phyloP scores from a whole-genome alignment of 2,888 invertebrate species.

The Mayetiola destructor region DNA sequence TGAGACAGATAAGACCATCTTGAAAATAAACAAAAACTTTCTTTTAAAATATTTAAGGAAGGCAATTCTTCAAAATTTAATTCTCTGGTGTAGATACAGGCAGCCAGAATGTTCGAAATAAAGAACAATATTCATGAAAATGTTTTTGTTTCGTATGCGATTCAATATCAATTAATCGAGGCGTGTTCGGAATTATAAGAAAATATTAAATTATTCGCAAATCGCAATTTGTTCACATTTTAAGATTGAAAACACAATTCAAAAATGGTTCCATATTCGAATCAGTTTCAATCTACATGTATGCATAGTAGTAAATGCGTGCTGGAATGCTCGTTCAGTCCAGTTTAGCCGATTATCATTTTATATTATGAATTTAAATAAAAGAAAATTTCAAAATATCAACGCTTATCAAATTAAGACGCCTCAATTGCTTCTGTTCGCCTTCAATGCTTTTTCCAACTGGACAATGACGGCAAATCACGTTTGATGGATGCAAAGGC shows the following conservation, averaged over 20 bases:
- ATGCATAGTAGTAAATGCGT: no score
- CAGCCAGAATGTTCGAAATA: background rate
- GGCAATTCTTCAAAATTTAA: background rate
- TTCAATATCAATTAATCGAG: background rate
- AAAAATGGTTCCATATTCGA: background rate
- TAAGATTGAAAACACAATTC: background rate
- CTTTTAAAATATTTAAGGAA: background rate
- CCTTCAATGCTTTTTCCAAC: background rate
- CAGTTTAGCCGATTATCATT: background rate
- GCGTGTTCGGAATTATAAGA: background rate
- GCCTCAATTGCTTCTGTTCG: background rate
- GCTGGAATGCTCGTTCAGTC: no score
- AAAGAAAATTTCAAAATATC: background rate
- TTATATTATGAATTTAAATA: slow-evolving; percentile 6
- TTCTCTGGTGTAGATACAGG: background rate
- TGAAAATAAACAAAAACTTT: background rate
- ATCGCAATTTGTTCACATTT: slow-evolving; percentile 4
- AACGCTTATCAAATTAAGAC: background rate
- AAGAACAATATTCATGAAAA: background rate
- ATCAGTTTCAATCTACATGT: background rate
- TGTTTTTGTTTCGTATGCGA: background rate
- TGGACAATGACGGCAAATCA: background rate
- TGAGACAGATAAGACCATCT: no score
- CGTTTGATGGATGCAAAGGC: background rate
- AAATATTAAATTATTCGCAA: background rate